phyloP scores from a whole-genome alignment of 2,113 vertebrate species.

The Ovis canadensis region DNA sequence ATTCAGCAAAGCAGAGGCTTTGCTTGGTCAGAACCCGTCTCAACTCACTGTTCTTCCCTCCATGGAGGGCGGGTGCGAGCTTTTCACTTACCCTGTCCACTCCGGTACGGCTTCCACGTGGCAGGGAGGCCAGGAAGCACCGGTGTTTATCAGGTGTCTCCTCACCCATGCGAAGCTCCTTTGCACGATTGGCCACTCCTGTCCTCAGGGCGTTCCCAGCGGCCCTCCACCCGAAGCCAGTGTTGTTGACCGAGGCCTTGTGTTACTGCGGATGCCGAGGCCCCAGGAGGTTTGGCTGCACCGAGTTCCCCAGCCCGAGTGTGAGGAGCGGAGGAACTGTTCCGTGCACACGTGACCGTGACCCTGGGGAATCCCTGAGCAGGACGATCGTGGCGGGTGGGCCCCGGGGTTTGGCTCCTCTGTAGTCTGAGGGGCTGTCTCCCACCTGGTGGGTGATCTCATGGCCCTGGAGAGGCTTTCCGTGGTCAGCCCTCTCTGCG shows the following conservation, averaged over 20 bases:
- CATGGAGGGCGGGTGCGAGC: not conserved
- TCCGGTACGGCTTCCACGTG: not conserved
- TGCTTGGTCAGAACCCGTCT: not conserved
- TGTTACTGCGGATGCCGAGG: not conserved
- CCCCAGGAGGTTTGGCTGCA: not conserved
- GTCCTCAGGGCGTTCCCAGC: not conserved
- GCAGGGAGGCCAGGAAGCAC: not conserved
- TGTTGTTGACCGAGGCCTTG: not conserved
- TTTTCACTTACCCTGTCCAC: not conserved
- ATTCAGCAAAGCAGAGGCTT: not conserved
- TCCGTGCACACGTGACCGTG: rapidly evolving
- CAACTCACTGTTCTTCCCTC: not conserved
- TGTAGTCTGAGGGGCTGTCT: not conserved
- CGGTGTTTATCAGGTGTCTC: not conserved
- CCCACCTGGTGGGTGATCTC: not conserved
- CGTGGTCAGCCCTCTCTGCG: not conserved
- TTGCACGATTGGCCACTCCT: not conserved
- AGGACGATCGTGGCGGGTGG: not conserved
- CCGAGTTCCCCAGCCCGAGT: not conserved
- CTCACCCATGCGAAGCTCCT: not conserved
- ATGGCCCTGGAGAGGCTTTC: not conserved
- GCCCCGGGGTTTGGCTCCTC: not conserved
- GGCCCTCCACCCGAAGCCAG: not conserved
- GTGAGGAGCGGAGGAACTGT: not conserved
- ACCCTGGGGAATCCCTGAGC: not conserved